phyloP scores from a whole-genome alignment of 2,888 invertebrate genomes.

The Prosopocoilus inquinatus region DNA sequence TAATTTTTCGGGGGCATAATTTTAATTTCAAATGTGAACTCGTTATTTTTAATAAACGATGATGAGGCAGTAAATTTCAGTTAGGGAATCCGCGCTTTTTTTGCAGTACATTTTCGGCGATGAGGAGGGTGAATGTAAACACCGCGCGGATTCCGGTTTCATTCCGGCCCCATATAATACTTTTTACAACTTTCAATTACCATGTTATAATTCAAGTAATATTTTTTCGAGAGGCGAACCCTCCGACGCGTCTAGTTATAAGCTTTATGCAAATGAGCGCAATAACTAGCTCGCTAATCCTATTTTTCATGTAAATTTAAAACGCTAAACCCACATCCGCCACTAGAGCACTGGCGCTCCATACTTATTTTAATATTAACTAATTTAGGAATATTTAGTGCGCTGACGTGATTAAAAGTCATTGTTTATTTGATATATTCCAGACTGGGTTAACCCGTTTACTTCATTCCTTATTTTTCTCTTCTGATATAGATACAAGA shows the following conservation, averaged over 20 bases:
- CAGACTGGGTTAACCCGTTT: too few relatives aligned
- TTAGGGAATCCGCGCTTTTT: too few relatives aligned
- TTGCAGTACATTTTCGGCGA: too few relatives aligned
- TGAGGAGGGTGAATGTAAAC: too few relatives aligned
- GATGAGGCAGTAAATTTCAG: too few relatives aligned
- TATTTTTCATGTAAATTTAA: constrained; percentile 20
- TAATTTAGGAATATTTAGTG: background rate
- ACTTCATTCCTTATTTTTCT: too few relatives aligned
- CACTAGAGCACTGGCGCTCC: background rate
- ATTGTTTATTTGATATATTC: background rate
- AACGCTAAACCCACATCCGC: background rate
- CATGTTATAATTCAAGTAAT: background rate
- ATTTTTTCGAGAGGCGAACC: background rate
- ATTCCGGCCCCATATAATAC: background rate
- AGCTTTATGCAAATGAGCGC: constrained; percentile 23
- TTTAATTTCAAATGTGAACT: too few relatives aligned
- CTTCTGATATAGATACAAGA: too few relatives aligned
- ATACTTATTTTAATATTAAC: background rate
- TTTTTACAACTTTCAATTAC: background rate
- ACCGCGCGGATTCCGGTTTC: background rate
- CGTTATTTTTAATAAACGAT: too few relatives aligned
- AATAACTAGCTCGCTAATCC: constrained; percentile 22
- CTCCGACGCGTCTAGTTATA: constrained; percentile 17
- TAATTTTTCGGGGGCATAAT: too few relatives aligned
- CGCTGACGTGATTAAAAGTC: background rate